Conservation (phyloP, 2,113 vertebrate species). For the Pao palembangensis region DNA sequence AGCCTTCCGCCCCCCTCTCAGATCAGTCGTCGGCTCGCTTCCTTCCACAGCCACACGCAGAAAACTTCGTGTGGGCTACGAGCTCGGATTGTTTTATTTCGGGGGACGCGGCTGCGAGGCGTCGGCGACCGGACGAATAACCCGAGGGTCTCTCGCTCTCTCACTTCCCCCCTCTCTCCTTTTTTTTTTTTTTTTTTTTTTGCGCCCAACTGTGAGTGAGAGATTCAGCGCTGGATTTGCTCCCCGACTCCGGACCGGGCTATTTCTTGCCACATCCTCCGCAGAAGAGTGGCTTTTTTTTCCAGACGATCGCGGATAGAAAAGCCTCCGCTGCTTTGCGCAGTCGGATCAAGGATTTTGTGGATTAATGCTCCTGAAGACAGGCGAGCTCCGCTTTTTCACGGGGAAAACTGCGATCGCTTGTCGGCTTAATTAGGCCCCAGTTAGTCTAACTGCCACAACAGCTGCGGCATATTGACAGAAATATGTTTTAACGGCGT, state of each 20-base stretch:
- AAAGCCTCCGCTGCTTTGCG: slow-evolving; percentile 25
- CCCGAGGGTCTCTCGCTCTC: slow-evolving; percentile 35
- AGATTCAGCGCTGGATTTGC: slow-evolving; percentile 55
- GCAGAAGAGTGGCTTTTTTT: slow-evolving; percentile 46
- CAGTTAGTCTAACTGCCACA: neutral
- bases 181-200: slow-evolving; percentile 8
- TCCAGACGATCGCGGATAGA: slow-evolving; percentile 42
- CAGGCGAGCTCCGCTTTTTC: slow-evolving; percentile 56
- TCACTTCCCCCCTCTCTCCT: neutral
- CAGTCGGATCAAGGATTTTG: slow-evolving; percentile 71
- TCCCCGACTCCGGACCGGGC: slow-evolving; percentile 38
- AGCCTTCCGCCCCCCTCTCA: slow-evolving; percentile 29
- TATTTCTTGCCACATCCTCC: slow-evolving; percentile 37
- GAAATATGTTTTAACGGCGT: slow-evolving; percentile 21
- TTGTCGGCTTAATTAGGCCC: slow-evolving; percentile 43
- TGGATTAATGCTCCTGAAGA: slow-evolving; percentile 65
- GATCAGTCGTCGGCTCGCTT: slow-evolving; percentile 47
- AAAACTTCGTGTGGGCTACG: slow-evolving; percentile 49
- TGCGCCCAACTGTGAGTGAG: slow-evolving; percentile 33
- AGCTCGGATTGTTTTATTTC: slow-evolving; percentile 53
- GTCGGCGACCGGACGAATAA: slow-evolving; percentile 44
- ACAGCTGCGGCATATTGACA: neutral
- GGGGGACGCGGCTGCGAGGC: slow-evolving; percentile 38
- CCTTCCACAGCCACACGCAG: slow-evolving; percentile 29
- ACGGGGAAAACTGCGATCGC: slow-evolving; percentile 65